Evolutionary conservation across 2,888 invertebrate species (phyloP).

Genomic region (Reticulitermes lucifugus): DNA sequence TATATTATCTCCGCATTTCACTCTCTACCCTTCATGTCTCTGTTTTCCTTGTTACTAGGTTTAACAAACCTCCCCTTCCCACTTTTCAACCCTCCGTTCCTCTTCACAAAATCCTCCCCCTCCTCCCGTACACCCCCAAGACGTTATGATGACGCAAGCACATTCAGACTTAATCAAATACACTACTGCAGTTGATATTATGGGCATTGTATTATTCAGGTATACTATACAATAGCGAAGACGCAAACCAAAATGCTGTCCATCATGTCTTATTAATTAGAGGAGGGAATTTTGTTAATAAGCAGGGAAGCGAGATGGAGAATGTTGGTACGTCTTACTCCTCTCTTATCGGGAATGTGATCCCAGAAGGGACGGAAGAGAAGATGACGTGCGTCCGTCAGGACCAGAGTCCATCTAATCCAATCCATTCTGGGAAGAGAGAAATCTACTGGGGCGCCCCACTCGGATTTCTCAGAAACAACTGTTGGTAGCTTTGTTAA

Average conservation of each 20-base stretch:
- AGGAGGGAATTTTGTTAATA: slow-evolving; percentile 42
- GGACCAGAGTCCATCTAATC: slow-evolving; percentile 30
- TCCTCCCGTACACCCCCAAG: slow-evolving; percentile 34
- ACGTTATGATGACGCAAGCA: slow-evolving; percentile 43
- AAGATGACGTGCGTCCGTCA: slow-evolving; percentile 24
- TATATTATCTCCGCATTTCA: slow-evolving; percentile 40
- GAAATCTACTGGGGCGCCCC: background rate
- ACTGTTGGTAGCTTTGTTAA: background rate
- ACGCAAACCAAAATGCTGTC: slow-evolving; percentile 36
- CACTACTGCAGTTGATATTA: slow-evolving; percentile 41
- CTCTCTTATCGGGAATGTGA: slow-evolving; percentile 37
- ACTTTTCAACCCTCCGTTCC: slow-evolving; percentile 9
- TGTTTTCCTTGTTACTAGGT: slow-evolving; percentile 42
- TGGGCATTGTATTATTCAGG: slow-evolving; percentile 43
- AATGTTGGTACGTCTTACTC: slow-evolving; percentile 21
- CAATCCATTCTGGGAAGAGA: background rate
- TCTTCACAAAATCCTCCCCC: slow-evolving; percentile 31
- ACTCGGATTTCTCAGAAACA: background rate
- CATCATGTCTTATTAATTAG: slow-evolving; percentile 43
- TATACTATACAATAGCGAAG: slow-evolving; percentile 36
- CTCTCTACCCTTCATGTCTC: slow-evolving; percentile 22
- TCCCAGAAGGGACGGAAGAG: slow-evolving; percentile 26
- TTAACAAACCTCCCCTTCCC: slow-evolving; percentile 37
- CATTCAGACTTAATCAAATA: slow-evolving; percentile 43
- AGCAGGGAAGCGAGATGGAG: slow-evolving; percentile 28